Evolutionary conservation across 64 coral and sea anemone genomes (phyloP), one percentile per base, ranked within the genome.

Genomic region (Actinia tenebrosa): DNA sequence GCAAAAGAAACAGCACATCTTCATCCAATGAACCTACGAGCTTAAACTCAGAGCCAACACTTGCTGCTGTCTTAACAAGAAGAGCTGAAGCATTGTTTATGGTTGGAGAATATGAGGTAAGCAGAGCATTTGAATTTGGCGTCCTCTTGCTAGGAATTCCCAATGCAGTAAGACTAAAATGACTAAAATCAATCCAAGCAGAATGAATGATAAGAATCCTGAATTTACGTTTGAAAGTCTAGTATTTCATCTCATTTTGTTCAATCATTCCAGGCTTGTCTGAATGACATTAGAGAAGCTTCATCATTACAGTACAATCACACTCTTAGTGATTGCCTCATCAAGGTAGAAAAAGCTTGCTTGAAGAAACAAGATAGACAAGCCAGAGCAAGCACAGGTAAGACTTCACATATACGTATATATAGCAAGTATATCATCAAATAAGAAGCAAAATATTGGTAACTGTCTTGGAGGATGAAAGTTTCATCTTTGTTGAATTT

Each of bases 51-150:
- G 59, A 83, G 11, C 54, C 50, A 23, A 78, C 26, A 9, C 83
- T 91, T 80, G 71, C 59, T 20, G 17, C 85, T 25, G 62, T 92
- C 3, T 87, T 87, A 26, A 87, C 86, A 46, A 82, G 80, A 23
- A 56, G 90, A 84, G 90, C 90, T 69, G 90, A 92, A 78, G 37
- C 78, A 5, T 60, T 92, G 22, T 87, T 87, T 45, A 83, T 87
- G 78, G 90, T 86, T 78, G 84, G 86, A 25, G 90, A 92, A 87
- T 92, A 92, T 62, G 86, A 92, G 85, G 90, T 92, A 61, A 80
- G 59, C 22, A 25, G 7, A 86, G 7, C 10, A 43, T 54, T 81
- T 14, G 3, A 37, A 37, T 37, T 37, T 37, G 0, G 30, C 11
- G 2, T 55, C 0, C 53, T 2, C 2, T 58, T 7, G 56, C 10